Evolutionary conservation across 2,888 invertebrate species (phyloP).

Genomic region (Mesorhabditis sp.): DNA sequence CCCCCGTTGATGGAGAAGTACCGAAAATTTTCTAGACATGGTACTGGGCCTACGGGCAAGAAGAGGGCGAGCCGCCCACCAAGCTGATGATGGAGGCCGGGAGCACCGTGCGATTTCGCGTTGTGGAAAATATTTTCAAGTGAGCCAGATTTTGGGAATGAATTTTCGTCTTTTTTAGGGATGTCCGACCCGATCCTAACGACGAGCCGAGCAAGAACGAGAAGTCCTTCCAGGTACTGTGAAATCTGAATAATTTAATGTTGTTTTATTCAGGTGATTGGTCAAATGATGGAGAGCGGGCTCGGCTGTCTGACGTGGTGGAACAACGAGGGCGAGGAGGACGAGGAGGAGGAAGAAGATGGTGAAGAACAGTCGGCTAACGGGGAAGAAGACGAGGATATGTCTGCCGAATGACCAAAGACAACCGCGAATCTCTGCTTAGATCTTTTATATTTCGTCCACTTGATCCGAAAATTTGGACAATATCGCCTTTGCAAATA

Average conservation of each 20-base stretch:
- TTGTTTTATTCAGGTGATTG: conserved; percentile 17
- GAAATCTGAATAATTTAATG: background rate
- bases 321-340: conserved; percentile 36
- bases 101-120: conserved; percentile 37
- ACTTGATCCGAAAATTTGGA: no score
- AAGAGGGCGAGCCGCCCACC: conserved; percentile 33
- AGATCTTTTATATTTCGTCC: no score
- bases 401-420: no score
- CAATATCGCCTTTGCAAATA: no score
- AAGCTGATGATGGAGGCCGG: conserved; percentile 49
- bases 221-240: conserved; percentile 28
- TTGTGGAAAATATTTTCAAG: conserved; percentile 41
- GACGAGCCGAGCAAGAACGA: conserved; percentile 24
- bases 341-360: conserved; percentile 28
- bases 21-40: conserved; percentile 23
- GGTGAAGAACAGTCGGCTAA: conserved; percentile 14
- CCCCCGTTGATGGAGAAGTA: no score
- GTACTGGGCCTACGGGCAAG: conserved; percentile 40
- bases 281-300: conserved; percentile 48
- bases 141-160: conserved; percentile 8
- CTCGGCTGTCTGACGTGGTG: conserved; percentile 52
- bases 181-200: conserved; percentile 29
- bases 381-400: background rate
- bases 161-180: conserved; percentile 14
- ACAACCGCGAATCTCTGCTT: no score